phyloP scores from a whole-genome alignment of 2,113 vertebrate species.

The Tylochromis polylepis region DNA sequence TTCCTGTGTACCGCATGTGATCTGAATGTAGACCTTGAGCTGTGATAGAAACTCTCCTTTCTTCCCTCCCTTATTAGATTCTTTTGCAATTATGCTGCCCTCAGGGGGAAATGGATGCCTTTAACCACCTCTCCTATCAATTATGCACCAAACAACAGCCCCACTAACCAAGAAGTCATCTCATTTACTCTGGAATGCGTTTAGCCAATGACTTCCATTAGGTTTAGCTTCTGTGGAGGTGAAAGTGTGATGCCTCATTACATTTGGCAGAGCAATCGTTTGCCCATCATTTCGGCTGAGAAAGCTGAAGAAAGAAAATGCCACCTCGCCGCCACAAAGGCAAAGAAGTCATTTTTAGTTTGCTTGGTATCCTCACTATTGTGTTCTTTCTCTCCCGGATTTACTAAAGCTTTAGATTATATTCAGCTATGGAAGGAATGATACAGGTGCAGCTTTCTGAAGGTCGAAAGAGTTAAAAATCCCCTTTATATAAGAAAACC shows the following conservation, averaged over 20 bases:
- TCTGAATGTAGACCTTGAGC: slow-evolving; percentile 34
- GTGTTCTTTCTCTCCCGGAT: not conserved
- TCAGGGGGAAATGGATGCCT: slow-evolving; percentile 47
- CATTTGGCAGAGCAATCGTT: slow-evolving; percentile 62
- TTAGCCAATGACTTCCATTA: slow-evolving; percentile 70
- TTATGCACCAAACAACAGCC: slow-evolving; percentile 63
- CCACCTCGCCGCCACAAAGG: not conserved
- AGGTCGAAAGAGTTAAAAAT: not conserved
- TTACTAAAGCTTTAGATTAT: not conserved
- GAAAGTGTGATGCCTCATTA: slow-evolving; percentile 66
- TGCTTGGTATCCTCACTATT: not conserved
- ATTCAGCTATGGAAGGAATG: not conserved
- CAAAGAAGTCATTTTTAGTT: not conserved
- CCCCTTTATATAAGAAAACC: not conserved
- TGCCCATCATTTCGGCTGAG: slow-evolving; percentile 53
- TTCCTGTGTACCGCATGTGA: not conserved
- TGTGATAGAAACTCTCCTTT: slow-evolving; percentile 21
- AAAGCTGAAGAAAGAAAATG: slow-evolving; percentile 31
- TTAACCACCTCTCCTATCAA: slow-evolving; percentile 70
- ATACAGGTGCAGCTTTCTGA: not conserved
- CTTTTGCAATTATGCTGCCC: slow-evolving; percentile 58
- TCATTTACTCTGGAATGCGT: slow-evolving; percentile 65
- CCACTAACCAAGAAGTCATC: slow-evolving; percentile 61
- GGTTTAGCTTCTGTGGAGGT: slow-evolving; percentile 56
- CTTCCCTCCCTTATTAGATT: slow-evolving; percentile 46